phyloP scores from a whole-genome alignment of 2,113 vertebrate species.

The Mixornis gularis region DNA sequence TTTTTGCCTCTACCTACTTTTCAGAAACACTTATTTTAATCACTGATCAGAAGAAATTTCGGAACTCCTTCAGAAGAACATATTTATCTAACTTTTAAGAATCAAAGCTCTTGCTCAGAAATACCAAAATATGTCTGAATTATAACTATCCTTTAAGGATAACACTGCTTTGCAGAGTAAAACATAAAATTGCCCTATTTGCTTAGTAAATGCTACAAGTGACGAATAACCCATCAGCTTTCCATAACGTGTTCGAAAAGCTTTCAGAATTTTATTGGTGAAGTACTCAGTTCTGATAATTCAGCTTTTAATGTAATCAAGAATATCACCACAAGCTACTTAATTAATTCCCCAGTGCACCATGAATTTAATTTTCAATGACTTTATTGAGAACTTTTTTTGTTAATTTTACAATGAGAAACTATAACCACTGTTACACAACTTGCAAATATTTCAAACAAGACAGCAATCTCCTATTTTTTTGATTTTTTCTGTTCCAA shows the following conservation, averaged over 20 bases:
- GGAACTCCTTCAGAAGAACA: neutral
- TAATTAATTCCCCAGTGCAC: constrained; percentile 61
- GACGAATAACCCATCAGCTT: constrained; percentile 26
- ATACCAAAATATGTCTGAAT: constrained; percentile 10
- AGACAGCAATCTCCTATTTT: constrained; percentile 65
- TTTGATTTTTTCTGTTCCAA: constrained; percentile 72
- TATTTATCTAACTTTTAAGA: constrained; percentile 22
- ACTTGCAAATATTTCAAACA: constrained; percentile 62
- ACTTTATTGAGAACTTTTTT: constrained; percentile 74
- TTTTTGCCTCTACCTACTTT: neutral
- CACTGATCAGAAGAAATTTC: neutral
- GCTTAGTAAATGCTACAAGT: constrained; percentile 29
- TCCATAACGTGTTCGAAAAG: neutral
- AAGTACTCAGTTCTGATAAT: constrained; percentile 16
- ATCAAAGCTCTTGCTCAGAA: constrained; percentile 21
- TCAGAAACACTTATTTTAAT: neutral
- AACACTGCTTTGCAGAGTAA: neutral
- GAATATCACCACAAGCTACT: constrained; percentile 49
- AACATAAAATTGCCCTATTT: constrained; percentile 21
- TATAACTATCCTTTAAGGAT: constrained; percentile 39
- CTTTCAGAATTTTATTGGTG: constrained; percentile 7
- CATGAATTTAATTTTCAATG: constrained; percentile 63
- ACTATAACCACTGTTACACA: constrained; percentile 64
- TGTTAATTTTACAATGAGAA: constrained; percentile 73
- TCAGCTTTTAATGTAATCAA: constrained; percentile 37